Evolutionary conservation across 2,113 vertebrate genomes (phyloP).

Genomic region (Taxidea taxus): DNA sequence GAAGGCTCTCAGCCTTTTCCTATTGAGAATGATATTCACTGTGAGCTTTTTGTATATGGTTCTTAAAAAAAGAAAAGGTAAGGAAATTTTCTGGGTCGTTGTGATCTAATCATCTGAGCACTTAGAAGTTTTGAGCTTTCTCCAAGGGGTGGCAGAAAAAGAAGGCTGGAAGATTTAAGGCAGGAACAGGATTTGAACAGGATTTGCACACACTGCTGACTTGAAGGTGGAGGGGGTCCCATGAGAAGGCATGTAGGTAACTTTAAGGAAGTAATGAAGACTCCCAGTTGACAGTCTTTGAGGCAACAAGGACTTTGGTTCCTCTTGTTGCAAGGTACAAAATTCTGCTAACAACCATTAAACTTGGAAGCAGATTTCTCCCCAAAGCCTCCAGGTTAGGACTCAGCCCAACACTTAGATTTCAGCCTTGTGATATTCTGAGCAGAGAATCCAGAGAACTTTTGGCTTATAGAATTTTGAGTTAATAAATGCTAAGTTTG

Average conservation of each 20-base stretch:
- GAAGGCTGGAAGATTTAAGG: background rate
- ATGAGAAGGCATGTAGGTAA: background rate
- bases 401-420: background rate
- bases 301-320: background rate
- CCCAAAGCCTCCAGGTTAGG: background rate
- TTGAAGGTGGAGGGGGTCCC: background rate
- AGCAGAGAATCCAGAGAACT: background rate
- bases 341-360: background rate
- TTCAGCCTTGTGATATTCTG: background rate
- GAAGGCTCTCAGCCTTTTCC: too few species aligned
- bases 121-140: background rate
- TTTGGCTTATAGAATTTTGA: background rate
- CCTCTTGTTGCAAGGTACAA: background rate
- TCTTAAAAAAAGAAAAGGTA: background rate
- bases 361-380: background rate
- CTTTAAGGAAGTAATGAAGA: background rate
- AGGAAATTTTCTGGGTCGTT: background rate
- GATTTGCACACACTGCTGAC: too few species aligned
- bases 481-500: background rate
- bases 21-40: too few species aligned
- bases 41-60: too few species aligned
- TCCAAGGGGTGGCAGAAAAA: background rate
- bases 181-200: background rate
- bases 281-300: background rate
- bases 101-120: background rate